Conservation (phyloP, 1,140 invertebrate species). For the Ylistrum balloti region DNA sequence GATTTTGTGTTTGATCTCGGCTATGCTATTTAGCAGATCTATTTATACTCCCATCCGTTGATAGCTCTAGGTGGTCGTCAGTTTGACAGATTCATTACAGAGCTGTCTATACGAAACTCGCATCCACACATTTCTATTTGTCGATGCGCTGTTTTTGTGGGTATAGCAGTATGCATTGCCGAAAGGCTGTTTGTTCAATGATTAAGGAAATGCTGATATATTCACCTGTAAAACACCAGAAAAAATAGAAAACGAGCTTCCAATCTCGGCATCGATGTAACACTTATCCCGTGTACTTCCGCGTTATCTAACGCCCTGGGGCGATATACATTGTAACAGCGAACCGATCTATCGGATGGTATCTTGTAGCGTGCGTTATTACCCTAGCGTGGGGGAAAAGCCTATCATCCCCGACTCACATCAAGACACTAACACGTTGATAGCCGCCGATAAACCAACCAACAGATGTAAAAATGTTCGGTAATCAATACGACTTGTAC, state of each 20-base stretch:
- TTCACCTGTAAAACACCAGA: not conserved
- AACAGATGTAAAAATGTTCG: constrained; percentile 4
- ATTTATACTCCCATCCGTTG: too few relatives aligned
- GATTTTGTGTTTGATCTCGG: too few relatives aligned
- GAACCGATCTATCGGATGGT: not conserved
- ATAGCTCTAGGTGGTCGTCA: not conserved
- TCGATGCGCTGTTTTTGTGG: not conserved
- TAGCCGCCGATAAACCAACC: not conserved
- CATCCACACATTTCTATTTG: not conserved
- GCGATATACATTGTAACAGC: not conserved
- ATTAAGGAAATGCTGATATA: not conserved
- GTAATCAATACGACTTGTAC: constrained; percentile 17
- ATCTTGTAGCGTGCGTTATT: constrained; percentile 33
- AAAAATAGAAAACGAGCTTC: constrained; percentile 12
- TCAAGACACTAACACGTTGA: not conserved
- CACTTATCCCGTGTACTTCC: not conserved
- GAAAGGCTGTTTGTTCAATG: constrained; percentile 7
- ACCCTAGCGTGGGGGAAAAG: constrained; percentile 17
- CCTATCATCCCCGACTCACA: not conserved
- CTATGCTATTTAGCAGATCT: too few relatives aligned
- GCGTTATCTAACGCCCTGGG: not conserved
- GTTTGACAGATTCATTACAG: not conserved
- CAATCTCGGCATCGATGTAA: not conserved
- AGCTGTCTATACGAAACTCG: not conserved
- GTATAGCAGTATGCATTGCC: not conserved